Evolutionary conservation across 2,797 vertebrate species (phyloP).

Genomic region (Hydrophis major): DNA sequence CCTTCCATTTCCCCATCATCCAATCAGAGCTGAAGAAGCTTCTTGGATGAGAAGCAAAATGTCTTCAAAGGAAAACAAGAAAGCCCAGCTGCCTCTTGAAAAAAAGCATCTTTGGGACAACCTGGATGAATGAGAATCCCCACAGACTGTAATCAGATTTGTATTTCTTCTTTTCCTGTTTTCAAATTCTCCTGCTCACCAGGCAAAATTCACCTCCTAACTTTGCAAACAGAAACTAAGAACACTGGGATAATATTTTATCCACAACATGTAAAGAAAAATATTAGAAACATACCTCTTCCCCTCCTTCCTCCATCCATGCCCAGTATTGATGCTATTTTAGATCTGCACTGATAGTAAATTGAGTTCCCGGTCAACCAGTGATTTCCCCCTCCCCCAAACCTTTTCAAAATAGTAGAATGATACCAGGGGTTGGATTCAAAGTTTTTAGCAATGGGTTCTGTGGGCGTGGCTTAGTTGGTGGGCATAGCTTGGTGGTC

Average conservation of each 20-base stretch:
- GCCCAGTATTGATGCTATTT: background rate
- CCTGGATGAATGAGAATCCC: too few species aligned
- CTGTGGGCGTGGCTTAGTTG: too few species aligned
- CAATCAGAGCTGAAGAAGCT: too few species aligned
- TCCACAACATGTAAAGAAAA: background rate
- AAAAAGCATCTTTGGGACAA: too few species aligned
- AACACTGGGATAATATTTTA: background rate
- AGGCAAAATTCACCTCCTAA: background rate
- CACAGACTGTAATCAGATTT: background rate
- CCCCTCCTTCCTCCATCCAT: background rate
- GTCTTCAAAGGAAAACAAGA: too few species aligned
- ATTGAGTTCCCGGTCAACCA: background rate
- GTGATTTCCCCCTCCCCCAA: background rate
- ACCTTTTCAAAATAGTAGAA: background rate
- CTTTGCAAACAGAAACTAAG: background rate
- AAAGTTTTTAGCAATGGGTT: too few species aligned
- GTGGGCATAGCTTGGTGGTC: too few species aligned
- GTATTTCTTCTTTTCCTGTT: background rate
- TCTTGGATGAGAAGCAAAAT: too few species aligned
- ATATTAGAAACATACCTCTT: background rate
- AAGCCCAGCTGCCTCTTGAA: too few species aligned
- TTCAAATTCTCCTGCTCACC: background rate
- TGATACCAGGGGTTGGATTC: too few species aligned
- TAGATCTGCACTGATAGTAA: background rate
- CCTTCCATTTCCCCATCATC: too few species aligned